Evolutionary conservation across 2,888 invertebrate species (phyloP), one percentile per base, ranked within the genome.

Genomic region (Dermolepida albohirtum): DNA sequence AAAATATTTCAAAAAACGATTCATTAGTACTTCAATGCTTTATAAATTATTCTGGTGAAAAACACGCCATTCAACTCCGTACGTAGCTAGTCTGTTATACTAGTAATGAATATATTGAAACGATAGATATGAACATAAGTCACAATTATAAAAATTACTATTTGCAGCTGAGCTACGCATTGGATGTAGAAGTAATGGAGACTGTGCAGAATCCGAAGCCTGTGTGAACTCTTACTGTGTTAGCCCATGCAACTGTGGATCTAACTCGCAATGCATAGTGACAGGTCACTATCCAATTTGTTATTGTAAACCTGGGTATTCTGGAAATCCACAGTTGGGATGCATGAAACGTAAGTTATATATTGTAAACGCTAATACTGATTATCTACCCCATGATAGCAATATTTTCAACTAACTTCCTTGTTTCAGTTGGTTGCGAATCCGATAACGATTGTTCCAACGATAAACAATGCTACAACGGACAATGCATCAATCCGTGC

Each of bases 241-340:
- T 8, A 91, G 89, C 78, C 96, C 96, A 0, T 96, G 96, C 79
- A 92, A 92, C 76, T 95, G 95, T 77, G 96, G 95, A 54, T 85
- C 89, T 1, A 90, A 94, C 78, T 90, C 96, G 5, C 92, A 93
- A 74, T 96, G 96, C 80, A 86, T 86, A 68, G 93, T 96, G 10
- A 85, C 89, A 63, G 90, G 93, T 81, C 96, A 96, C 80, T 93
- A 94, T 82, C 94, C 95, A 12, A 90, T 92, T 12, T 96, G 96
- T 80, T 90, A 87, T 76, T 96, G 96, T 80, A 87, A 88, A 77
- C 87, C 90, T 41, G 94, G 94, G 57, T 95, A 89, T 81, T 93
- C 93, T 44, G 96, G 95, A 78, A 94, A 94, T 82, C 93, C 95
- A 16, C 93, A 93, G 83, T 86, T 87, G 65, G 93, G 92, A 57